phyloP scores from a whole-genome alignment of 2,888 invertebrate species.

The Achlya flavicornis region DNA sequence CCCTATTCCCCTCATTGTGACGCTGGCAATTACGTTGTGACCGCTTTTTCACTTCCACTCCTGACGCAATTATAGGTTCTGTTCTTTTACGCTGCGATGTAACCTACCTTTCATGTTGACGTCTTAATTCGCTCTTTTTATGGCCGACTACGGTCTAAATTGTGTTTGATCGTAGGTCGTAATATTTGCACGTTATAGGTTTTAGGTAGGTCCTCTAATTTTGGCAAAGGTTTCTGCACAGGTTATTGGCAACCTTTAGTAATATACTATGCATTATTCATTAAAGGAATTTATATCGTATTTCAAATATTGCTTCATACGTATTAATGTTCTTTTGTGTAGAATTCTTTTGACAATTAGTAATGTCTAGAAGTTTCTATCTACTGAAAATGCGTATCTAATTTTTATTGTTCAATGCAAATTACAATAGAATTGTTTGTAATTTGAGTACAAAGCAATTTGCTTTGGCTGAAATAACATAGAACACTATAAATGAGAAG shows the following conservation, averaged over 20 bases:
- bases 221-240: background rate
- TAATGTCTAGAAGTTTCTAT: too few species aligned
- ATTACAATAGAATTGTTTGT: background rate
- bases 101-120: slow-evolving; percentile 24
- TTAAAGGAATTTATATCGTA: background rate
- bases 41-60: slow-evolving; percentile 22
- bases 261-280: background rate
- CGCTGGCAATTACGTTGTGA: slow-evolving; percentile 33
- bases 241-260: background rate
- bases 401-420: background rate
- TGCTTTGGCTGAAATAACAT: background rate
- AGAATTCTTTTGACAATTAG: too few species aligned
- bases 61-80: slow-evolving; percentile 33
- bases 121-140: slow-evolving; percentile 29
- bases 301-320: background rate
- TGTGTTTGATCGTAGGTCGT: slow-evolving; percentile 5
- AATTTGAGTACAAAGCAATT: background rate
- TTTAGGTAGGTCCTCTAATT: background rate
- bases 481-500: too few species aligned
- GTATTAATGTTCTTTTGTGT: background rate
- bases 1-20: slow-evolving; percentile 11
- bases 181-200: background rate
- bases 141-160: slow-evolving; percentile 3
- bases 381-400: background rate
- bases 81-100: slow-evolving; percentile 30